A percentile compares a stretch with the other conserved stretches of the same genome.
These are phyloP conservation scores for Cacoxenus indagator DNA, from an alignment of 2,888 invertebrate species.

Conservation along the genomic window DNA sequence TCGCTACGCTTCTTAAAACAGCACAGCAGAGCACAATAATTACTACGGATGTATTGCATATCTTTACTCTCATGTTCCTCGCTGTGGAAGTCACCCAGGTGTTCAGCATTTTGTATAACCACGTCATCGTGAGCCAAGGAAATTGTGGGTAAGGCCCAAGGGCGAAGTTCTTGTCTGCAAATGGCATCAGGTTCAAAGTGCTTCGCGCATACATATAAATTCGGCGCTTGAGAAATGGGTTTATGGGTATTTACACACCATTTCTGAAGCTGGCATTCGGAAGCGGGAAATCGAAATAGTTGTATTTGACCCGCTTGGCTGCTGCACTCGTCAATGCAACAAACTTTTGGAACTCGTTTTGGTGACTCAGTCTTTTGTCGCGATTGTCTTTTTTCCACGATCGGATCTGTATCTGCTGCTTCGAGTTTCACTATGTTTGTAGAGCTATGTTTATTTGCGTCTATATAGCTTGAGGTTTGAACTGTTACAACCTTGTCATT, in stretches of 20 bases:
- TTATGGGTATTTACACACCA: constrained; percentile 56
- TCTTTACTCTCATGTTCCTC: constrained; percentile 44
- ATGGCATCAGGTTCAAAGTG: constrained; percentile 56
- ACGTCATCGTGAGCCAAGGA: constrained; percentile 50
- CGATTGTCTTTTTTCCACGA: constrained; percentile 27
- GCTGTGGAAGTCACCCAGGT: constrained; percentile 47
- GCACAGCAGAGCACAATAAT: constrained; percentile 52
- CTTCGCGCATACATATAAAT: constrained; percentile 48
- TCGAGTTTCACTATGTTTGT: constrained; percentile 26
- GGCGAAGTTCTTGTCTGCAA: constrained; percentile 44
- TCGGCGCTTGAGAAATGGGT: constrained; percentile 6
- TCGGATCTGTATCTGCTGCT: constrained; percentile 36
- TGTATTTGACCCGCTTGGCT: constrained; percentile 21
- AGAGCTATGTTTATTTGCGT: no score
- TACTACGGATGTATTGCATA: constrained; percentile 49
- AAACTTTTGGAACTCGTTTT: constrained; percentile 34
- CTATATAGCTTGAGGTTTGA: no score
- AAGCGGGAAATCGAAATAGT: constrained; percentile 50
- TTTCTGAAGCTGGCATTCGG: constrained; percentile 44
- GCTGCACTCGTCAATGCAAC: constrained; percentile 44
- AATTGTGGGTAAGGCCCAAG: constrained; percentile 60
- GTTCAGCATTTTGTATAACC: constrained; percentile 51
- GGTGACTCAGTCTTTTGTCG: constrained; percentile 1
- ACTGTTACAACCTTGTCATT: no score
- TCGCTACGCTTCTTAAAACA: constrained; percentile 50